phyloP scores from a whole-genome alignment of 2,888 invertebrate species.

The Polylopha cassiicola region DNA sequence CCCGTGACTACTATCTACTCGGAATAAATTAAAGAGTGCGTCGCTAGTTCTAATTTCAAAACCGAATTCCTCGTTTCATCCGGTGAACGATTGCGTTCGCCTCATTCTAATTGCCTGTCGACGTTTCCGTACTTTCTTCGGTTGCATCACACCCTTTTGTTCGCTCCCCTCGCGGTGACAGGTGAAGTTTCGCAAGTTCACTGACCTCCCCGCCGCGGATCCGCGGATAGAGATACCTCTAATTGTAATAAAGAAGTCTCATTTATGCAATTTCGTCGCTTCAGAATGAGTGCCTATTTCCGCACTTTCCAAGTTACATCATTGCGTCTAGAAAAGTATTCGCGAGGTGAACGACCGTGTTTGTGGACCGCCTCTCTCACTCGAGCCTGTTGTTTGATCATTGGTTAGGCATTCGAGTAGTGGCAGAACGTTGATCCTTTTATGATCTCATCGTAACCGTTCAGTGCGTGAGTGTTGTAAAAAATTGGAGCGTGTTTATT shows the following conservation, averaged over 20 bases:
- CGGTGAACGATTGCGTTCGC: conserved; percentile 32
- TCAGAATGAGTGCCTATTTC: conserved; percentile 67
- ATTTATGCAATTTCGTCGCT: conserved; percentile 44
- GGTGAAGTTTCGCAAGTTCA: conserved; percentile 73
- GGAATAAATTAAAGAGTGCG: conserved; percentile 45
- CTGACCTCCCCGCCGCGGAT: conserved; percentile 57
- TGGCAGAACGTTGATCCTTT: conserved; percentile 71
- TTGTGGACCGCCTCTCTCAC: conserved; percentile 44
- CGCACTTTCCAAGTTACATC: conserved; percentile 74
- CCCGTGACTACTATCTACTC: conserved; percentile 36
- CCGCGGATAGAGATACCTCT: conserved; percentile 51
- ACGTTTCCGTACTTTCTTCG: conserved; percentile 59
- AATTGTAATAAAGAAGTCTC: conserved; percentile 62
- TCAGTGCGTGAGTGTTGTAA: conserved; percentile 34
- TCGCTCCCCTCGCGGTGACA: conserved; percentile 57
- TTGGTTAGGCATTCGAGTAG: conserved; percentile 59
- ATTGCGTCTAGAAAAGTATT: conserved; percentile 51
- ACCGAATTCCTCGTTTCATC: conserved; percentile 41
- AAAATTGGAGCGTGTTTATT: conserved; percentile 25
- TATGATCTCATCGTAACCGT: conserved; percentile 66
- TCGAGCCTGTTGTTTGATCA: conserved; percentile 56
- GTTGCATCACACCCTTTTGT: conserved; percentile 52
- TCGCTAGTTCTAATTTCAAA: conserved; percentile 46
- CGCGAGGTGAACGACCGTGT: conserved; percentile 61
- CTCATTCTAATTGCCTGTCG: conserved; percentile 34